Base-by-base conservation (phyloP, 2,888 invertebrate genomes). In the Oeneis ivallda region DNA sequence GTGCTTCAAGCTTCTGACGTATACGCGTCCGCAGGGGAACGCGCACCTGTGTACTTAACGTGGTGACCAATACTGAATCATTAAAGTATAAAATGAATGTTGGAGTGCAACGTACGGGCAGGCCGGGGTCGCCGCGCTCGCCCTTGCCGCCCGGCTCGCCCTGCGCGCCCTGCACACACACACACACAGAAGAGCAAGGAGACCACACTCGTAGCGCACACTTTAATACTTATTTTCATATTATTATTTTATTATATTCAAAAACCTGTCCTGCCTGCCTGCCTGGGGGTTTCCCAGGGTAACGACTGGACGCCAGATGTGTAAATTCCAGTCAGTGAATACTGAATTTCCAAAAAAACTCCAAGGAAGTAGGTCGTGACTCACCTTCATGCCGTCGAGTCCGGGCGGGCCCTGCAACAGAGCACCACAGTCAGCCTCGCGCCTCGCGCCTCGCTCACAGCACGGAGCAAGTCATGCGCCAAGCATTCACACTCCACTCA, bases 361-460 rank as follows among this genome's bases (percentile, higher is more conserved):
- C 13, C n/a, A n/a, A 9, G 15, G 10, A 15, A 8, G 8, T 10
- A 93, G 96, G 96, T 67, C 39, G 19, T 17, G 39, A 92, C 95
- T 94, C 93, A 97, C 97, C 96, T 98, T 98, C 96, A 98, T 97
- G 87, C 98, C 98, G 93, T 98, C 98, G 89, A 98, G 94, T 88
- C 98, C 98, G 72, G 97, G 96, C 76, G 97, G 96, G 86, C 98
- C 98, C 98, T 98, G 95, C 91, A 39, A 60, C 58, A 45, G 47
- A 45, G 13, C 39, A 47, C 26, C 49, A 2, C 10, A 5, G 26
- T 50, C 26, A 50, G 49, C 19, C 17, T 8, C 47, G 8, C 47
- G 1, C 43, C 1, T 2, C 1, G 15, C 8, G 37, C 17, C 15
- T 19, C 7, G 7, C 17, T n/a, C 8, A 2, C 37, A 37, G 37